phyloP scores from a whole-genome alignment of 2,113 vertebrate species.

The Saccopteryx leptura region DNA sequence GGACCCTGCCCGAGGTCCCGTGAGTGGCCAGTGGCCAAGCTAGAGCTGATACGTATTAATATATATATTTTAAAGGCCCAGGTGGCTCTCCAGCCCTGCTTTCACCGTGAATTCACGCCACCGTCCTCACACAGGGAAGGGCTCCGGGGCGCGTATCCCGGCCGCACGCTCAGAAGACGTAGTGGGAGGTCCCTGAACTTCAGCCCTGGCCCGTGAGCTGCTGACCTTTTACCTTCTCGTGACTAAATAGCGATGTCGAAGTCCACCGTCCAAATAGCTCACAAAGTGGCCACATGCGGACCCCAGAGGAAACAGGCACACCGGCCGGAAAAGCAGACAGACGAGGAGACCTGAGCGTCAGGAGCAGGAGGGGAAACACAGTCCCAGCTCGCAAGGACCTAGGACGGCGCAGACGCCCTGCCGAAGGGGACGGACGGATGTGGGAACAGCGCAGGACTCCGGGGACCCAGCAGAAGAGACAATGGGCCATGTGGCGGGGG shows the following conservation, averaged over 20 bases:
- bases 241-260: neutral
- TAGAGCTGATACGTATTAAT: neutral
- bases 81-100: neutral
- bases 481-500: neutral
- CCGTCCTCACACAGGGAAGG: rapidly evolving
- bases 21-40: neutral
- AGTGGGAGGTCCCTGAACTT: rapidly evolving
- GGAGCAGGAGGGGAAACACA: rapidly evolving
- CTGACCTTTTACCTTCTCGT: neutral
- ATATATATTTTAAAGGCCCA: neutral
- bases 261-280: neutral
- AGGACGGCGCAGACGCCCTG: too few species aligned
- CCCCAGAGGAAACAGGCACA: neutral
- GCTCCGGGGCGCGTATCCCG: rapidly evolving
- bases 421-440: too few species aligned
- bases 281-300: neutral
- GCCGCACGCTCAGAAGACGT: rapidly evolving
- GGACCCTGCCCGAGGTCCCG: neutral
- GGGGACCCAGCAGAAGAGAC: neutral
- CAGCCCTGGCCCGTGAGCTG: rapidly evolving
- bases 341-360: rapidly evolving
- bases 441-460: too few species aligned
- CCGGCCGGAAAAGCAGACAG: too few species aligned
- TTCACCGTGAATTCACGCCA: rapidly evolving
- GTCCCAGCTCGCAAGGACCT: rapidly evolving